Conservation (phyloP, 2,797 vertebrate species). For the Acrocephalus scirpaceus region DNA sequence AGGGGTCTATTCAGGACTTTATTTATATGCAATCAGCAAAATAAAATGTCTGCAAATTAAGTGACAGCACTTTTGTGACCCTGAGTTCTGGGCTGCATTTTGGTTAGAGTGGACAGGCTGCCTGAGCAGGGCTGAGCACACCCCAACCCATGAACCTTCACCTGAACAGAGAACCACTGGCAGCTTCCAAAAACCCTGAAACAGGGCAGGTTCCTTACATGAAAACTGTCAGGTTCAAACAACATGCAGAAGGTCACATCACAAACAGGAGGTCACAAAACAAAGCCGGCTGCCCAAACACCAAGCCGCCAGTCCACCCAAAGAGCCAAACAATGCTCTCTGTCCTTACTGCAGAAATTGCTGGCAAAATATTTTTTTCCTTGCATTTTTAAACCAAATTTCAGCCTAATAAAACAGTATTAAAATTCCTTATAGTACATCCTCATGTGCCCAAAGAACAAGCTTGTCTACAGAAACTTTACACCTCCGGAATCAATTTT, state of each 20-base stretch:
- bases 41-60: not conserved
- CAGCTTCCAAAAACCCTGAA: not conserved
- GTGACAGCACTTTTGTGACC: not conserved
- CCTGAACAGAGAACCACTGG: not conserved
- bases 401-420: not conserved
- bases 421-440: not conserved
- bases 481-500: not conserved
- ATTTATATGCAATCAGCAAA: not conserved
- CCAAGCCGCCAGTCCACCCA: not conserved
- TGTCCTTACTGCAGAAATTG: not conserved
- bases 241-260: not conserved
- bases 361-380: not conserved
- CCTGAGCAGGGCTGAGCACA: not conserved
- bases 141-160: not conserved
- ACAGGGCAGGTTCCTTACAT: not conserved
- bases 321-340: not conserved
- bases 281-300: not conserved
- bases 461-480: not conserved
- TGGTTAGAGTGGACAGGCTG: not conserved
- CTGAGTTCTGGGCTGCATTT: not conserved
- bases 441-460: not conserved
- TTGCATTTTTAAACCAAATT: not conserved
- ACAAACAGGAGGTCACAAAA: not conserved
- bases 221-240: not conserved
- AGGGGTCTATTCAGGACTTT: not conserved